Evolutionary conservation across 2,113 vertebrate species (phyloP), one percentile per base, ranked within the genome.

Genomic region (Sinocyclocheilus maitianheensis): DNA sequence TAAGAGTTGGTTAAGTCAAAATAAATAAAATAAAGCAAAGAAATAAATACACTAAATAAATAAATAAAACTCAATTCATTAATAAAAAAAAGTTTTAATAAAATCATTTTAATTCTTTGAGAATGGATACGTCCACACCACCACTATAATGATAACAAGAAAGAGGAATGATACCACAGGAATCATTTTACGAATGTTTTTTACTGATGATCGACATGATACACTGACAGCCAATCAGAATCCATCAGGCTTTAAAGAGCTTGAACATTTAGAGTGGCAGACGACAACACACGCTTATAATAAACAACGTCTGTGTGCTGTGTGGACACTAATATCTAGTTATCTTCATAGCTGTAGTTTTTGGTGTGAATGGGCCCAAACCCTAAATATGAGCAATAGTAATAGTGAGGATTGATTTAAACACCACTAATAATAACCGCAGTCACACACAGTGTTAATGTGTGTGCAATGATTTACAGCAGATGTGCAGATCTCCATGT

Each of bases 401-500:
- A 76, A 76, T 16, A 8, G 12, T 48, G 43, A 76, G 24, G 72
- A 48, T 76, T 3, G 12, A 26, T n/a, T 12, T 43, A 40, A 72
- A 72, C 20, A 43, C 37, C 20, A 43, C 69, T 24, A 48, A 13
- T 48, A 48, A 76, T 51, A 76, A 48, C 43, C 46, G 18, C 69
- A 24, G 40, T 22, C 72, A 46, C 37, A 46, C 71, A 46, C 40
- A 24, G 43, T 7, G n/a, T 51, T 24, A 76, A 51, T 18, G 67
- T 76, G 72, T 76, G 72, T 26, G n/a, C 48, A 76, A 51, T 48
- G 72, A 48, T 76, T 76, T 51, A 24, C 12, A 3, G n/a, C 72
- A 76, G 43, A 75, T 48, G 22, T 48, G 72, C 69, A 43, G 69
- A 72, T 72, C 37, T 72, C 69, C 37, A 16, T 26, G 72, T 76